Conservation (phyloP, 1,140 invertebrate species). For the Panagrolaimus sp. region DNA sequence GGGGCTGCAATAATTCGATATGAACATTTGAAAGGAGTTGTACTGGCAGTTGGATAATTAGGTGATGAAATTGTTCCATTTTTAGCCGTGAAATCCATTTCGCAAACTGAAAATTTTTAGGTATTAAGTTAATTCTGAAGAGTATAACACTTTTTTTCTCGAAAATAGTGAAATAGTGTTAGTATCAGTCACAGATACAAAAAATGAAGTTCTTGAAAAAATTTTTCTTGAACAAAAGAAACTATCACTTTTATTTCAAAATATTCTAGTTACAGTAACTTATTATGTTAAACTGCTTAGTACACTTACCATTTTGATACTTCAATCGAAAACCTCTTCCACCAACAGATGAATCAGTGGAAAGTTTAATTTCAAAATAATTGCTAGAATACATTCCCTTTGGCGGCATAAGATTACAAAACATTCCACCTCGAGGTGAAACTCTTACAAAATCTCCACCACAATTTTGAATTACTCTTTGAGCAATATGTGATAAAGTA, state of each 20-base stretch:
- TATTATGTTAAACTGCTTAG: no score
- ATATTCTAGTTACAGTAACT: no score
- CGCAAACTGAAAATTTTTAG: slow-evolving; percentile 22
- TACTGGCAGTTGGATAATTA: slow-evolving; percentile 38
- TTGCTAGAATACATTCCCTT: neutral
- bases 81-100: slow-evolving; percentile 28
- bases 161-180: no score
- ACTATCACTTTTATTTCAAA: no score
- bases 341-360: neutral
- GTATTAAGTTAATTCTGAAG: no score
- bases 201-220: no score
- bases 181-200: no score
- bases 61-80: slow-evolving; percentile 54
- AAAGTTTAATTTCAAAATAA: neutral
- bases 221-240: no score
- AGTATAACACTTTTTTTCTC: no score
- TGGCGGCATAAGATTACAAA: neutral
- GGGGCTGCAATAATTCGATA: slow-evolving; percentile 41
- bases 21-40: slow-evolving; percentile 41
- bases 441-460: neutral
- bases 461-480: neutral
- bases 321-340: slow-evolving; percentile 17
- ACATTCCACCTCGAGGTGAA: neutral
- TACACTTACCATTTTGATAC: slow-evolving; percentile 4
- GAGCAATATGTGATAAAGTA: neutral